These are phyloP conservation scores for Callipepla squamata DNA, from an alignment of 2,113 vertebrate genomes.

Conservation along the genomic window DNA sequence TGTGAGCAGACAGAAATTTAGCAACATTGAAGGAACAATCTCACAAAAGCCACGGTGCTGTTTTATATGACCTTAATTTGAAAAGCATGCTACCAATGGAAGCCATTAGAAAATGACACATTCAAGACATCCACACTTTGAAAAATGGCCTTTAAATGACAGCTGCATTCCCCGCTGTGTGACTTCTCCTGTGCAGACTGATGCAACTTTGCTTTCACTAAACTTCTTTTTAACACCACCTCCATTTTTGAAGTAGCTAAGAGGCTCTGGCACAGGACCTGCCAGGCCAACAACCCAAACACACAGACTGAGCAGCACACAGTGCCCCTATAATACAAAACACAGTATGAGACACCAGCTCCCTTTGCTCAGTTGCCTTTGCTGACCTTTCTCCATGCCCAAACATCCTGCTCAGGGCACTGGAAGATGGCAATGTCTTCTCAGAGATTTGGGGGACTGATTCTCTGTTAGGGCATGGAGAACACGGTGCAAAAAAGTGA, in stretches of 20 bases:
- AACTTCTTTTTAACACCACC: background rate
- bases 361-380: background rate
- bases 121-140: background rate
- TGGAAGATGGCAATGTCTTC: background rate
- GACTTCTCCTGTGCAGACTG: background rate
- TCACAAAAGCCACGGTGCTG: background rate
- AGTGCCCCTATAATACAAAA: background rate
- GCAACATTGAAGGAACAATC: background rate
- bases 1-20: background rate
- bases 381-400: background rate
- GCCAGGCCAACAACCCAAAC: background rate
- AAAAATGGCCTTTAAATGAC: background rate
- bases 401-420: background rate
- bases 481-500: fast-evolving
- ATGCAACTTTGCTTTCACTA: background rate
- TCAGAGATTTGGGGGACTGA: fast-evolving
- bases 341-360: background rate
- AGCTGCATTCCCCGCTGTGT: background rate
- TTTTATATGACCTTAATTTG: background rate
- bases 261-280: background rate
- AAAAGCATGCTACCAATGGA: background rate
- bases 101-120: background rate
- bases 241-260: background rate
- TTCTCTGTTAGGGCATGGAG: fast-evolving
- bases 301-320: background rate